A percentile compares a stretch with the other conserved stretches of the same genome.
These are phyloP conservation scores for Bactericera cockerelli DNA, from an alignment of 1,140 invertebrate genomes.

Conservation along the genomic window DNA sequence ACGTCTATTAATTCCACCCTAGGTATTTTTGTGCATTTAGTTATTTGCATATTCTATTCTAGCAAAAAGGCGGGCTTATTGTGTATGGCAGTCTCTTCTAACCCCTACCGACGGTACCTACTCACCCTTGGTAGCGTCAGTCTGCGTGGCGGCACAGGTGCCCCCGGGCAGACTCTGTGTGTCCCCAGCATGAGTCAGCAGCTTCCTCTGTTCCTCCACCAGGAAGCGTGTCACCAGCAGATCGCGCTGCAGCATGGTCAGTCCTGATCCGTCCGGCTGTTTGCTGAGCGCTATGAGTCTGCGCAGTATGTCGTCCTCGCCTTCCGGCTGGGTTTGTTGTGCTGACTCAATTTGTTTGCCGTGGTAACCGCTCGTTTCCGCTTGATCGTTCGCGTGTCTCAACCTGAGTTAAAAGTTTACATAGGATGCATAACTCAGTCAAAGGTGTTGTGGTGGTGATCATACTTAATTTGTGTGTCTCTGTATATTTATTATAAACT, in stretches of 20 bases:
- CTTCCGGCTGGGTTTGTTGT: slow-evolving; percentile 27
- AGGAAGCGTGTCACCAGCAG: slow-evolving; percentile 23
- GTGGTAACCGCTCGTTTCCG: not conserved
- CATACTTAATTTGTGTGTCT: too few relatives aligned
- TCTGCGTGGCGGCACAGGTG: slow-evolving; percentile 57
- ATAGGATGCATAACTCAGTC: too few relatives aligned
- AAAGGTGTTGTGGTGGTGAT: too few relatives aligned
- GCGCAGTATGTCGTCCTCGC: slow-evolving; percentile 12
- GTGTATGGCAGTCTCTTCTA: too few relatives aligned
- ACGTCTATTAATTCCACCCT: too few relatives aligned
- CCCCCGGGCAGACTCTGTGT: slow-evolving; percentile 44
- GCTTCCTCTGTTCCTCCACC: slow-evolving; percentile 23
- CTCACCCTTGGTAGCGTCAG: slow-evolving; percentile 32
- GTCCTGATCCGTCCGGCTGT: slow-evolving; percentile 14
- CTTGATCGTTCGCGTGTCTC: not conserved
- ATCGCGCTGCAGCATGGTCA: slow-evolving; percentile 24
- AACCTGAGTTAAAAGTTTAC: not conserved
- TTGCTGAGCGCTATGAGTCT: slow-evolving; percentile 15
- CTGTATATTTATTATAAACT: too few relatives aligned
- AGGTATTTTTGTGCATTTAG: too few relatives aligned
- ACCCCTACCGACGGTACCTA: too few relatives aligned
- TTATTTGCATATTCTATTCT: too few relatives aligned
- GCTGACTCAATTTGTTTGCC: slow-evolving; percentile 24
- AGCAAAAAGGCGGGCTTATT: too few relatives aligned
- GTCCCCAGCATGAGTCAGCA: slow-evolving; percentile 6